phyloP scores from a whole-genome alignment of 2,888 invertebrate species.

The Conomelus anceps region DNA sequence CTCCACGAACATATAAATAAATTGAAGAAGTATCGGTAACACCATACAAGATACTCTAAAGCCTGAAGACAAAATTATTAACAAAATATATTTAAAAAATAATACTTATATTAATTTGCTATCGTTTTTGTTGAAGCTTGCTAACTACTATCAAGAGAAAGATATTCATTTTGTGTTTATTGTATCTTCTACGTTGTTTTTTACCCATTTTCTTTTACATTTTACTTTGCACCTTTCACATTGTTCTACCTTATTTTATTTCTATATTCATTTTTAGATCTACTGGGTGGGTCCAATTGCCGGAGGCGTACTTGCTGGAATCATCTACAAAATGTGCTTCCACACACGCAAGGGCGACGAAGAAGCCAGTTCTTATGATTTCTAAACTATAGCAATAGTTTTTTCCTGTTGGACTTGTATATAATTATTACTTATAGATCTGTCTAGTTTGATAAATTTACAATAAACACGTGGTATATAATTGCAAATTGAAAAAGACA shows the following conservation, averaged over 20 bases:
- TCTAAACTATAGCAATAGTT: slow-evolving; percentile 22
- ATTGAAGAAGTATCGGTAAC: too few species aligned
- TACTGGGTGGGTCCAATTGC: slow-evolving; percentile 85
- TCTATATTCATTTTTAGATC: slow-evolving; percentile 46
- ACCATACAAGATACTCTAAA: too few species aligned
- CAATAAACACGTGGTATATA: background rate
- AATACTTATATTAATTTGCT: too few species aligned
- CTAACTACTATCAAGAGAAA: too few species aligned
- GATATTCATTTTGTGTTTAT: too few species aligned
- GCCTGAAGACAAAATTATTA: too few species aligned
- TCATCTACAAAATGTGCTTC: slow-evolving; percentile 53
- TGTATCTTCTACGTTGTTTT: too few species aligned
- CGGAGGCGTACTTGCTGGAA: slow-evolving; percentile 69
- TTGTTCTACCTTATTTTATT: background rate
- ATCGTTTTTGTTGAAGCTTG: too few species aligned
- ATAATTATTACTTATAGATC: background rate
- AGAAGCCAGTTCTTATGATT: slow-evolving; percentile 35
- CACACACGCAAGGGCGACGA: slow-evolving; percentile 34
- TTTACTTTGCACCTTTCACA: too few species aligned
- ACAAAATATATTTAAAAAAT: too few species aligned
- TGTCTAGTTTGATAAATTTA: background rate
- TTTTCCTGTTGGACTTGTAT: background rate
- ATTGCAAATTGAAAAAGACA: background rate
- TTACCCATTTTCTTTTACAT: too few species aligned
- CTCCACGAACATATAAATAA: too few species aligned